phyloP scores from a whole-genome alignment of 2,888 invertebrate species.

The Stratiomys singularior region DNA sequence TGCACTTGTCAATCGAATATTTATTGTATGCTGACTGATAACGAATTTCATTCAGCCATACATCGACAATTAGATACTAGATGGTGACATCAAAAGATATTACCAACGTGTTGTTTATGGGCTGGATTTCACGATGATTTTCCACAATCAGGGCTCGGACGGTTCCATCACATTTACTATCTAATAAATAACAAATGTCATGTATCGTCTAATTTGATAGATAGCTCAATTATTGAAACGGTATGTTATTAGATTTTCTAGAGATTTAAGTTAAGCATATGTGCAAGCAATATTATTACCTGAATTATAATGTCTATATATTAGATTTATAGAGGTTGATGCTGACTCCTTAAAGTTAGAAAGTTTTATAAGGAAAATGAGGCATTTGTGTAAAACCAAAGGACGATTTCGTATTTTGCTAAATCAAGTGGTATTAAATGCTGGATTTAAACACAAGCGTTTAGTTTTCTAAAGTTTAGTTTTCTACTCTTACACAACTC shows the following conservation, averaged over 20 bases:
- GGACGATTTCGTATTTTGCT: too few species aligned
- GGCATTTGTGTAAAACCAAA: too few species aligned
- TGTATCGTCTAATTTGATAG: slow-evolving; percentile 35
- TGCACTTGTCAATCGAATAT: slow-evolving; percentile 45
- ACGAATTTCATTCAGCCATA: slow-evolving; percentile 12
- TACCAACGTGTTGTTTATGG: slow-evolving; percentile 23
- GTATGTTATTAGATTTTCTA: slow-evolving; percentile 41
- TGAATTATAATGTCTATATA: slow-evolving; percentile 31
- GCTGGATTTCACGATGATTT: neutral
- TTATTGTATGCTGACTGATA: slow-evolving; percentile 44
- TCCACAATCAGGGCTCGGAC: slow-evolving; percentile 42
- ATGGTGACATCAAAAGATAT: neutral
- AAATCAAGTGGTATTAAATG: too few species aligned
- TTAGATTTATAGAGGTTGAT: neutral
- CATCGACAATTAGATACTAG: neutral
- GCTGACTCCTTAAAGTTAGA: neutral
- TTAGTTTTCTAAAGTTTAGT: too few species aligned
- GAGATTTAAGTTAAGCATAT: slow-evolving; percentile 10
- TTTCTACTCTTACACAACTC: too few species aligned
- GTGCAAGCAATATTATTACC: neutral
- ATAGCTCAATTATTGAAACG: slow-evolving; percentile 29
- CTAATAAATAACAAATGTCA: slow-evolving; percentile 35
- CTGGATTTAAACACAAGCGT: too few species aligned
- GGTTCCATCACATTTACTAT: slow-evolving; percentile 35
- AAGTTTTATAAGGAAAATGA: too few species aligned